phyloP scores from a whole-genome alignment of 2,113 vertebrate species.

The Alaudala cheleensis region DNA sequence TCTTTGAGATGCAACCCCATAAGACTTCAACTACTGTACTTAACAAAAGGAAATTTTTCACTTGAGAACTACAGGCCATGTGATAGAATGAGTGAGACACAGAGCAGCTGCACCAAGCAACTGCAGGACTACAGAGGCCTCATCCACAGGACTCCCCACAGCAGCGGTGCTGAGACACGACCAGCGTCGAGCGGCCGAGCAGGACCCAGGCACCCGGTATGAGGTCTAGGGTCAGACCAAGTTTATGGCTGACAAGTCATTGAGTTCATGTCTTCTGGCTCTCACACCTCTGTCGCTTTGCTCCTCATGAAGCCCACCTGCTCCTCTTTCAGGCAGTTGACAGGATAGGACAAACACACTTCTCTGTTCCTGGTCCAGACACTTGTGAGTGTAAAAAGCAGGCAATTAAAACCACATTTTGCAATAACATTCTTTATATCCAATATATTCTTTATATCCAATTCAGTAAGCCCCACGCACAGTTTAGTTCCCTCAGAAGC shows the following conservation, averaged over 20 bases:
- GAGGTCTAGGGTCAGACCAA: neutral
- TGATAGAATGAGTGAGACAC: neutral
- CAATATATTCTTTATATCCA: neutral
- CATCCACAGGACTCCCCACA: neutral
- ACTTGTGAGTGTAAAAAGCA: neutral
- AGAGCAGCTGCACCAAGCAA: neutral
- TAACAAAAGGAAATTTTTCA: neutral
- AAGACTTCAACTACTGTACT: neutral
- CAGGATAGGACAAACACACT: neutral
- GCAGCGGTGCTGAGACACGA: rapidly evolving
- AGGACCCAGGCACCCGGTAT: rapidly evolving
- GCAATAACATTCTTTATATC: neutral
- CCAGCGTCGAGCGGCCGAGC: rapidly evolving
- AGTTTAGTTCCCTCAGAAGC: neutral
- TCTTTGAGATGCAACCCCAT: neutral
- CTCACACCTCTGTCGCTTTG: neutral
- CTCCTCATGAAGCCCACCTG: rapidly evolving
- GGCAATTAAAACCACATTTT: neutral
- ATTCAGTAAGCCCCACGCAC: too few species aligned
- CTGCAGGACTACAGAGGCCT: neutral
- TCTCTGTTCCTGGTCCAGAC: neutral
- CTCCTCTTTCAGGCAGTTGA: neutral
- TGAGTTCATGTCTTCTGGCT: neutral
- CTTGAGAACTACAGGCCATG: neutral
- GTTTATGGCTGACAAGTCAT: neutral